phyloP scores from a whole-genome alignment of 2,888 invertebrate species.

The Cosmopolites sordidus region DNA sequence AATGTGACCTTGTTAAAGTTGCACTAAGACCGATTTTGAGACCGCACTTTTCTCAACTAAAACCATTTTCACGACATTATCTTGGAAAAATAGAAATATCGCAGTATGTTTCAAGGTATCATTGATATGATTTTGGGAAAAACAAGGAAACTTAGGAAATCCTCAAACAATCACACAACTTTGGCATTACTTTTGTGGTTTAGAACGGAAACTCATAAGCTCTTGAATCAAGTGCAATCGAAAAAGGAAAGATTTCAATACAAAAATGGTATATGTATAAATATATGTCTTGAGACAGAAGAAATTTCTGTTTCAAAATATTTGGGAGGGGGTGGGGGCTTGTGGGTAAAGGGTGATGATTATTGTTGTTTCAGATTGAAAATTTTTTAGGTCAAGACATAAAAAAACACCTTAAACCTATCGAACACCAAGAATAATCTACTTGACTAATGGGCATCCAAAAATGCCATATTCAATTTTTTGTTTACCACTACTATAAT shows the following conservation, averaged over 20 bases:
- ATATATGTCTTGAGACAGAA: background rate
- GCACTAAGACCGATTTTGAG: conserved; percentile 27
- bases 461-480: conserved; percentile 38
- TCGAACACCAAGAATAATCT: conserved; percentile 47
- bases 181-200: conserved; percentile 13
- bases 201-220: background rate
- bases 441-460: conserved; percentile 42
- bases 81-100: conserved; percentile 7
- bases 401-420: conserved; percentile 41
- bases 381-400: conserved; percentile 32
- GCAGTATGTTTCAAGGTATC: conserved; percentile 20
- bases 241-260: background rate
- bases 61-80: background rate
- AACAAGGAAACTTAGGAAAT: conserved; percentile 11
- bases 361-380: conserved; percentile 15
- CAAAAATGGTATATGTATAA: background rate
- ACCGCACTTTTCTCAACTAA: conserved; percentile 1
- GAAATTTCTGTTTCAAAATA: background rate
- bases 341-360: conserved; percentile 12
- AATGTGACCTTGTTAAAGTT: conserved; percentile 38
- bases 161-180: conserved; percentile 10
- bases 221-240: background rate
- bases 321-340: background rate
- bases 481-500: conserved; percentile 29
- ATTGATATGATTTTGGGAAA: conserved; percentile 23